Conservation (phyloP, 2,797 vertebrate species). For the Acipenser ruthenus region DNA sequence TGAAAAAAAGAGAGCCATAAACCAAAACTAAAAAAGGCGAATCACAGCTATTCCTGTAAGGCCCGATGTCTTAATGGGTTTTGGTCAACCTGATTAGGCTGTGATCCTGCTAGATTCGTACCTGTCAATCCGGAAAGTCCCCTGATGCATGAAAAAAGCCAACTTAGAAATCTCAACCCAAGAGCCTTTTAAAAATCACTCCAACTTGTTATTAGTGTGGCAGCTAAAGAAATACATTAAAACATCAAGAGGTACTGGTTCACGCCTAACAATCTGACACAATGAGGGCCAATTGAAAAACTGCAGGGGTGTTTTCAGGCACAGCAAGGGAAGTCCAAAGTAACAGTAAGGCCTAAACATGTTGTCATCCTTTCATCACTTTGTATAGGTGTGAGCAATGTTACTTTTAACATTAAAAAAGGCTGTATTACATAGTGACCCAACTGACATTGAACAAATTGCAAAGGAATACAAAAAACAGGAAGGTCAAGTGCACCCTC, state of each 20-base stretch:
- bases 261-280: too few relatives aligned
- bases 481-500: slow-evolving; percentile 43
- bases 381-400: neutral
- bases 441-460: slow-evolving; percentile 20
- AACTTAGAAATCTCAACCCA: too few relatives aligned
- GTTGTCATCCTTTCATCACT: neutral
- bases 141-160: too few relatives aligned
- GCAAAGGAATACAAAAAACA: slow-evolving; percentile 22
- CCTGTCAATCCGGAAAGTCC: slow-evolving; percentile 15
- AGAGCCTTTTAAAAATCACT: too few relatives aligned
- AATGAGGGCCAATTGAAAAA: too few relatives aligned
- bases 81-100: slow-evolving; percentile 29
- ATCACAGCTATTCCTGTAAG: slow-evolving; percentile 20
- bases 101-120: slow-evolving; percentile 7
- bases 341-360: too few relatives aligned
- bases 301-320: too few relatives aligned
- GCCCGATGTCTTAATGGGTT: slow-evolving; percentile 21
- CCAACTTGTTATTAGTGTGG: too few relatives aligned
- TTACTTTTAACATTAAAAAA: slow-evolving; percentile 17
- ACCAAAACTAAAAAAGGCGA: slow-evolving; percentile 7
- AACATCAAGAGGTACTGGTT: too few relatives aligned
- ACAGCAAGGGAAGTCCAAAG: too few relatives aligned
- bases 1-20: slow-evolving; percentile 19
- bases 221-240: too few relatives aligned
- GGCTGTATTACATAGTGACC: slow-evolving; percentile 10